Evolutionary conservation across 2,888 invertebrate genomes (phyloP).

Genomic region (Ischnura elegans): DNA sequence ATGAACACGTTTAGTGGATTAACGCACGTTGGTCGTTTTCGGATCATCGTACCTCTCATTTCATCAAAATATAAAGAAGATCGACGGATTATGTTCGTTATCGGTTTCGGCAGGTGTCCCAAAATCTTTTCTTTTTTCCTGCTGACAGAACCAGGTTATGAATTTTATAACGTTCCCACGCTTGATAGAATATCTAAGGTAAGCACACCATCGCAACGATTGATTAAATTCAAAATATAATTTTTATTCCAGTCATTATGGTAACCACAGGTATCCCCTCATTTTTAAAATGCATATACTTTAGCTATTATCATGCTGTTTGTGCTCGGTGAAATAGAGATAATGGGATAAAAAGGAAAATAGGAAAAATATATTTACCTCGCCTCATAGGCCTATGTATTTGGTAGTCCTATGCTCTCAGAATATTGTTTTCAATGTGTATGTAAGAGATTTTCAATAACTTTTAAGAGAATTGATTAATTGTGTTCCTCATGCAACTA

Average conservation of each 20-base stretch:
- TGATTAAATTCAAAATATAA: not conserved
- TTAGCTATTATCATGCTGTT: too few relatives aligned
- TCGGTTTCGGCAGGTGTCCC: not conserved
- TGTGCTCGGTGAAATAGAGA: too few relatives aligned
- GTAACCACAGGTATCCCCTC: too few relatives aligned
- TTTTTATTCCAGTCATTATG: not conserved
- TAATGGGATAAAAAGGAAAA: too few relatives aligned
- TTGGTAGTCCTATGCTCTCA: too few relatives aligned
- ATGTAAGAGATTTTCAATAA: too few relatives aligned
- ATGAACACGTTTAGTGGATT: not conserved
- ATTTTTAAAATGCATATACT: too few relatives aligned
- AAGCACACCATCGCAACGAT: not conserved
- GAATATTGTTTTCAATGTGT: too few relatives aligned
- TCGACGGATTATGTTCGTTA: not conserved
- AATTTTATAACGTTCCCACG: not conserved
- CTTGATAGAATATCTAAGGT: not conserved
- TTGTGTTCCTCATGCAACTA: too few relatives aligned
- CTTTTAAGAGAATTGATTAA: too few relatives aligned
- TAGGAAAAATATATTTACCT: too few relatives aligned
- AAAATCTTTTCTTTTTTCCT: not conserved
- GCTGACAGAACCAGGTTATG: not conserved
- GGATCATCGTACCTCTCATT: not conserved
- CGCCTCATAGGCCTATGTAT: too few relatives aligned
- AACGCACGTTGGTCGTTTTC: not conserved
- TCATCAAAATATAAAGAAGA: not conserved